Base-by-base conservation (phyloP, 2,113 vertebrate genomes). In the Megalops atlanticus region DNA sequence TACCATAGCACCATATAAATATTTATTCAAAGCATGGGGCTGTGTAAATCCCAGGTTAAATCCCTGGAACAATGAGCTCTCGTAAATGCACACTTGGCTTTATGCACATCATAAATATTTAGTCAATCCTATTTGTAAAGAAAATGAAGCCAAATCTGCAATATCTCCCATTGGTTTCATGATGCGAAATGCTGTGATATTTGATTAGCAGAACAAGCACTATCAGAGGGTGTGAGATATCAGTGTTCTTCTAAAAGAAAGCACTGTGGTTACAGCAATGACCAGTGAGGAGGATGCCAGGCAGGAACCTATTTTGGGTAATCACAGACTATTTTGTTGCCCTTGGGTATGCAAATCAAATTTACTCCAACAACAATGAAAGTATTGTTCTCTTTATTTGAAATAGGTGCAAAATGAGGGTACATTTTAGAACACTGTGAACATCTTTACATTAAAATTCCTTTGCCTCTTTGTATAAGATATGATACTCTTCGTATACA, bases 41-140 rank as follows among this genome's bases (percentile, higher is more conserved):
- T 85, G 84, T 80, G 69, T 81, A 84, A 79, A 80, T 81, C 77
- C 77, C 80, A 81, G 82, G 75, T 49, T 64, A 74, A 82, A 78
- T 76, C 45, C 78, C 70, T 80, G 47, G 68, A 64, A 82, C 77
- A 79, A 72, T 69, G 41, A 58, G 68, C 45, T 38, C 52, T 74
- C 78, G 35, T 76, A 87, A n/a, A 84, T 80, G 82, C 82, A 83
- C 77, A 78, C 68, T 85, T 81, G 82, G 74, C 81, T 41, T 12
- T n/a, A 0, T 49, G 33, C n/a, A 69, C 52, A 76, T 54, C 33
- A 77, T 27, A 31, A 21, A 74, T 64, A n/a, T 58, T 54, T 74
- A 80, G 74, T 33, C 79, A 71, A 69, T 77, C 77, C 52, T 69
- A 77, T 69, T 77, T 83, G 43, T 79, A 78, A 35, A 43, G 36